Evolutionary conservation across 1,140 invertebrate genomes (phyloP).

Genomic region (Eumeta japonica): DNA sequence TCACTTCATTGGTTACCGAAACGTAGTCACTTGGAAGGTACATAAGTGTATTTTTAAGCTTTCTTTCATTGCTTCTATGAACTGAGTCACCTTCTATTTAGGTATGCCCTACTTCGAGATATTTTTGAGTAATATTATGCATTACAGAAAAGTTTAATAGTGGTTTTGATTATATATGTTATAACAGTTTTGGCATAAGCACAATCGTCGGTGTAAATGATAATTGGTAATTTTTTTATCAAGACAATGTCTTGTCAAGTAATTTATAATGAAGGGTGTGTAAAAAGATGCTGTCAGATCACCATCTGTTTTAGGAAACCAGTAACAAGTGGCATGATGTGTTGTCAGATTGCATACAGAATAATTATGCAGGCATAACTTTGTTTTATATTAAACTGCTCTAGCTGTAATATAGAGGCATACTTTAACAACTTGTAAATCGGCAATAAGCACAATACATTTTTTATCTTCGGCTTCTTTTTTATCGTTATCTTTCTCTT

Average conservation of each 20-base stretch:
- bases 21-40: slow-evolving; percentile 10
- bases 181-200: slow-evolving; percentile 34
- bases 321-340: slow-evolving; percentile 27
- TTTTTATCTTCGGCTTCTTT: slow-evolving; percentile 4
- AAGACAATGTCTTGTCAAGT: slow-evolving; percentile 16
- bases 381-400: slow-evolving; percentile 45
- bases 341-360: slow-evolving; percentile 46
- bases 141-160: slow-evolving; percentile 18
- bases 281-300: slow-evolving; percentile 37
- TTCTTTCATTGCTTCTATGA: slow-evolving; percentile 17
- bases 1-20: slow-evolving; percentile 8
- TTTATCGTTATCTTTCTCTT: slow-evolving; percentile 12
- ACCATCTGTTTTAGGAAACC: slow-evolving; percentile 37
- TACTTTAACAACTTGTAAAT: slow-evolving; percentile 36
- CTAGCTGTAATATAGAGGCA: slow-evolving; percentile 29
- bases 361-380: slow-evolving; percentile 48
- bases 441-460: slow-evolving; percentile 19
- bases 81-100: slow-evolving; percentile 46
- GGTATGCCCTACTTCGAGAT: slow-evolving; percentile 39
- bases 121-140: slow-evolving; percentile 34
- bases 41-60: slow-evolving; percentile 9
- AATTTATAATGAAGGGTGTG: slow-evolving; percentile 25
- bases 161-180: slow-evolving; percentile 28
- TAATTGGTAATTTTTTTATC: slow-evolving; percentile 13
- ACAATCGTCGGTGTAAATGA: slow-evolving; percentile 31